These are phyloP conservation scores for Thecocarcelia acutangulata DNA, from an alignment of 2,888 invertebrate genomes.

Conservation along the genomic window DNA sequence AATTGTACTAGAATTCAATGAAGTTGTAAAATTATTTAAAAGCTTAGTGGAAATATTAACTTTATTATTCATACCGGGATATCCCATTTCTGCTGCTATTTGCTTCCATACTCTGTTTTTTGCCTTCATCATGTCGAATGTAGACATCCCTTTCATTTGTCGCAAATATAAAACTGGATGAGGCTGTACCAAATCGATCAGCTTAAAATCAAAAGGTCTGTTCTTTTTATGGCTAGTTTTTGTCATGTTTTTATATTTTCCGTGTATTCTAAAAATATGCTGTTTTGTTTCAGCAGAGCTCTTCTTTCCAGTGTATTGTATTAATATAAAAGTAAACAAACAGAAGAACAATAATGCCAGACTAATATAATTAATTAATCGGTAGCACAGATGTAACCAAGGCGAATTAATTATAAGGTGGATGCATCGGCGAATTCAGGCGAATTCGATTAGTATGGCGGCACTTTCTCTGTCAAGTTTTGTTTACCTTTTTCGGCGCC, in stretches of 20 bases:
- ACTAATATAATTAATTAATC: neutral
- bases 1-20: slow-evolving; percentile 73
- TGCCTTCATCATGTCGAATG: slow-evolving; percentile 76
- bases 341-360: neutral
- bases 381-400: too few species aligned
- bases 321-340: slow-evolving; percentile 13
- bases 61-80: slow-evolving; percentile 70
- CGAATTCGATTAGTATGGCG: too few species aligned
- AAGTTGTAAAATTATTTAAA: neutral
- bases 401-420: too few species aligned
- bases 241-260: slow-evolving; percentile 43
- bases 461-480: too few species aligned
- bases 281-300: neutral
- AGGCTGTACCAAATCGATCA: slow-evolving; percentile 76
- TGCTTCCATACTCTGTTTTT: slow-evolving; percentile 75
- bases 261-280: too few species aligned
- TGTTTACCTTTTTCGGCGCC: too few species aligned
- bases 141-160: slow-evolving; percentile 73
- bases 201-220: slow-evolving; percentile 77
- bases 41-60: neutral
- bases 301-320: neutral
- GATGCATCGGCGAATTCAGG: too few species aligned
- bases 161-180: slow-evolving; percentile 75
- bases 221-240: slow-evolving; percentile 77
- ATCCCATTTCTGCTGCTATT: slow-evolving; percentile 74